Evolutionary conservation across 2,888 invertebrate genomes (phyloP).

Genomic region (Nebria salina): DNA sequence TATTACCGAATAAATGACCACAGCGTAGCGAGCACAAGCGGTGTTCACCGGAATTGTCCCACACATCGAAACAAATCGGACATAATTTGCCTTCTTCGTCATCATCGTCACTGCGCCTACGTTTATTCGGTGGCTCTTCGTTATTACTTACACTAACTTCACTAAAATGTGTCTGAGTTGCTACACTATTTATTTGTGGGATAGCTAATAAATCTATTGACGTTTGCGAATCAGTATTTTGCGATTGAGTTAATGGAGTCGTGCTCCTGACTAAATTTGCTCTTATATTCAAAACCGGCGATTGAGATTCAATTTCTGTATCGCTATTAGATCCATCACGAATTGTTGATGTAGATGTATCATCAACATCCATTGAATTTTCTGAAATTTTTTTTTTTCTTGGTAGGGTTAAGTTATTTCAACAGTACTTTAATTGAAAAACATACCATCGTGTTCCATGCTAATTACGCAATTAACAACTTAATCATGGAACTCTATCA

Average conservation of each 20-base stretch:
- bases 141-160: neutral
- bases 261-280: neutral
- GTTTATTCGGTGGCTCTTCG: constrained; percentile 20
- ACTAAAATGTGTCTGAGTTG: neutral
- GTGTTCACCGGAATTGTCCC: constrained; percentile 88
- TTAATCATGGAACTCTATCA: neutral
- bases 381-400: neutral
- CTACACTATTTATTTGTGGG: neutral
- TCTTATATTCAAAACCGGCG: neutral
- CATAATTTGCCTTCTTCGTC: constrained; percentile 79
- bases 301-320: neutral
- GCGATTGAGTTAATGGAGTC: neutral
- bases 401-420: neutral
- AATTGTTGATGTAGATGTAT: neutral
- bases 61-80: constrained; percentile 88
- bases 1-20: constrained; percentile 90
- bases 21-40: constrained; percentile 87
- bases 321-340: neutral
- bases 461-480: neutral
- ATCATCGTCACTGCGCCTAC: constrained; percentile 54
- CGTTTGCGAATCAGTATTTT: constrained; percentile 1
- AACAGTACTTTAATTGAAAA: neutral
- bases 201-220: neutral
- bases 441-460: neutral
- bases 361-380: neutral